Conservation (phyloP, 2,888 invertebrate species). For the Petrolisthes manimaculis region DNA sequence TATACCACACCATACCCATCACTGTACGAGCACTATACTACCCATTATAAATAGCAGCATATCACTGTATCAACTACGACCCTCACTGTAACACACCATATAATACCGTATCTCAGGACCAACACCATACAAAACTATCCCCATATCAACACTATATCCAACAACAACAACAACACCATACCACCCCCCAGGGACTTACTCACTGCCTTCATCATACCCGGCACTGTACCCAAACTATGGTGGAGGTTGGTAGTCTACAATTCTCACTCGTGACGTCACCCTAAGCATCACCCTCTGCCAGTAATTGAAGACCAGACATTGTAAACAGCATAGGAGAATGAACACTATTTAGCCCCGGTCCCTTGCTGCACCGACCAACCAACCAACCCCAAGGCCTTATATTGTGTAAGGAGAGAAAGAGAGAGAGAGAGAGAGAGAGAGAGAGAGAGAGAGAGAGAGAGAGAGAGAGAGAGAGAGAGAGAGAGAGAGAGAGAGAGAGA, state of each 20-base stretch:
- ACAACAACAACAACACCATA: too few species aligned
- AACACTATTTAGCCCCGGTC: not conserved
- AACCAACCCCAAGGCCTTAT: not conserved
- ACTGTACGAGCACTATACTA: too few species aligned
- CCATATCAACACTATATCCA: too few species aligned
- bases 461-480: constrained; percentile 18
- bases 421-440: constrained; percentile 31
- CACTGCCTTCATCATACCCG: too few species aligned
- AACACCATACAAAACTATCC: too few species aligned
- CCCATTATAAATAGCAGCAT: too few species aligned
- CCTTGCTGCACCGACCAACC: not conserved
- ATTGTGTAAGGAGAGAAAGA: constrained; percentile 2
- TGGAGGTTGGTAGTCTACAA: not conserved
- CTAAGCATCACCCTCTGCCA: constrained; percentile 16
- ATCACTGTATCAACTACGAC: too few species aligned
- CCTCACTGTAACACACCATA: too few species aligned
- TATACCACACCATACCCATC: too few species aligned
- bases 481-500: constrained; percentile 21
- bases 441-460: constrained; percentile 35
- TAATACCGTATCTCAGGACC: too few species aligned
- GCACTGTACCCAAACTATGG: too few species aligned
- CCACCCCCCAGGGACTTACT: too few species aligned
- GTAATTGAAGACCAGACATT: constrained; percentile 23
- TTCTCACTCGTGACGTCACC: not conserved
- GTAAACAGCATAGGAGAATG: not conserved